phyloP scores from a whole-genome alignment of 2,797 vertebrate species.

The Sebastolobus alascanus region DNA sequence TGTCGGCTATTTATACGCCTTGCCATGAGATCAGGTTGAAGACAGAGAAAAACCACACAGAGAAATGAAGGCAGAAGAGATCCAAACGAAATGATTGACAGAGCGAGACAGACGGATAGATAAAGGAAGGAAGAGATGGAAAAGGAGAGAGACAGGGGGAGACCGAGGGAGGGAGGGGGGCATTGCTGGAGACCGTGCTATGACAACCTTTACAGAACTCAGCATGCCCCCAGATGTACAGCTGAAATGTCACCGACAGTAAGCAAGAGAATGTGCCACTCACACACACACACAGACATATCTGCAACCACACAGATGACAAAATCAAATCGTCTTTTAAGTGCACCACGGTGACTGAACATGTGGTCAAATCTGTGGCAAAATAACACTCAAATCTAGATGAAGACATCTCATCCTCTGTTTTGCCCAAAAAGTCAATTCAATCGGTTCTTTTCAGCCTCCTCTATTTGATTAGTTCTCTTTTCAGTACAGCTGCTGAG shows the following conservation, averaged over 20 bases:
- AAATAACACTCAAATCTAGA: slow-evolving; percentile 30
- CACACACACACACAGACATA: slow-evolving; percentile 27
- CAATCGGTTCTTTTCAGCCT: slow-evolving; percentile 11
- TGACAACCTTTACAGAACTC: slow-evolving; percentile 76
- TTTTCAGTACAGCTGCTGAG: slow-evolving; percentile 8
- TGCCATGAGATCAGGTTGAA: too few species aligned
- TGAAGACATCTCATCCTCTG: slow-evolving; percentile 18
- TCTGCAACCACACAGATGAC: slow-evolving; percentile 39
- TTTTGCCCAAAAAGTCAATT: slow-evolving; percentile 13
- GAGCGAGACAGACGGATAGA: slow-evolving; percentile 35
- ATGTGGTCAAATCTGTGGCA: slow-evolving; percentile 28
- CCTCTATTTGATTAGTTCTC: slow-evolving; percentile 13
- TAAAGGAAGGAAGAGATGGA: slow-evolving; percentile 16
- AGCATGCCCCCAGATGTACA: slow-evolving; percentile 66
- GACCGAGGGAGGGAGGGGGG: slow-evolving; percentile 6
- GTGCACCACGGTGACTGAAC: slow-evolving; percentile 21
- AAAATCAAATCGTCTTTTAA: slow-evolving; percentile 31
- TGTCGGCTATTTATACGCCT: too few species aligned
- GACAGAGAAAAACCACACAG: background rate
- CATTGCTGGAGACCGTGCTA: slow-evolving; percentile 57
- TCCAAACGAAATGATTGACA: slow-evolving; percentile 50
- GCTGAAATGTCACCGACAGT: slow-evolving; percentile 74
- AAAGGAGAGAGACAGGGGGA: background rate
- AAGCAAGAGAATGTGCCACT: slow-evolving; percentile 41
- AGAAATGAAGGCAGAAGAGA: slow-evolving; percentile 25